A percentile compares a stretch with the other conserved stretches of the same genome.
These are phyloP conservation scores for Ophonus ardosiacus DNA, from an alignment of 2,888 invertebrate genomes.

Conservation along the genomic window DNA sequence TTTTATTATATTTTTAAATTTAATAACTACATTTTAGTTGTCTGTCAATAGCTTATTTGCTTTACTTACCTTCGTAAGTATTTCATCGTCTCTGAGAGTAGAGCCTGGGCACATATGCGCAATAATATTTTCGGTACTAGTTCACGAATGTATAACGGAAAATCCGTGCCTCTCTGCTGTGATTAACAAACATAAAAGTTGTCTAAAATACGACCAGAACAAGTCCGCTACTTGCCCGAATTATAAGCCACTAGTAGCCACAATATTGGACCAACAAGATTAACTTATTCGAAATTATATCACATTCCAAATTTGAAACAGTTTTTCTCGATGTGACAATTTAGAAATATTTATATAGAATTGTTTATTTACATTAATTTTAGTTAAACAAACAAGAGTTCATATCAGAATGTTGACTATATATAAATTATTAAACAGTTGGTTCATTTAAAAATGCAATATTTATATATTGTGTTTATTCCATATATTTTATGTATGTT, in stretches of 20 bases:
- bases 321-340: background rate
- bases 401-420: conserved; percentile 23
- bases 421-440: background rate
- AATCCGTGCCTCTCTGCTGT: conserved; percentile 62
- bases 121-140: conserved; percentile 52
- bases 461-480: conserved; percentile 4
- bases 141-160: conserved; percentile 53
- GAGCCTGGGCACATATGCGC: background rate
- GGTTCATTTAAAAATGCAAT: background rate
- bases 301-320: background rate
- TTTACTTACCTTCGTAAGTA: too few species aligned
- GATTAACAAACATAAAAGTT: conserved; percentile 49
- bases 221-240: conserved; percentile 58
- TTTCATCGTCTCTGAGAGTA: background rate
- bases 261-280: conserved; percentile 41
- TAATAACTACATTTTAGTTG: too few species aligned
- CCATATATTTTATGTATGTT: background rate
- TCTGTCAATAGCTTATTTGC: too few species aligned
- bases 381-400: background rate
- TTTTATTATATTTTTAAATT: background rate
- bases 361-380: background rate
- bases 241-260: conserved; percentile 48
- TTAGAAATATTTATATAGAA: background rate
- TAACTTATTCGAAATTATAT: conserved; percentile 15
- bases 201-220: conserved; percentile 36